Conservation (phyloP, 2,888 invertebrate species). For the Homarus gammarus region DNA sequence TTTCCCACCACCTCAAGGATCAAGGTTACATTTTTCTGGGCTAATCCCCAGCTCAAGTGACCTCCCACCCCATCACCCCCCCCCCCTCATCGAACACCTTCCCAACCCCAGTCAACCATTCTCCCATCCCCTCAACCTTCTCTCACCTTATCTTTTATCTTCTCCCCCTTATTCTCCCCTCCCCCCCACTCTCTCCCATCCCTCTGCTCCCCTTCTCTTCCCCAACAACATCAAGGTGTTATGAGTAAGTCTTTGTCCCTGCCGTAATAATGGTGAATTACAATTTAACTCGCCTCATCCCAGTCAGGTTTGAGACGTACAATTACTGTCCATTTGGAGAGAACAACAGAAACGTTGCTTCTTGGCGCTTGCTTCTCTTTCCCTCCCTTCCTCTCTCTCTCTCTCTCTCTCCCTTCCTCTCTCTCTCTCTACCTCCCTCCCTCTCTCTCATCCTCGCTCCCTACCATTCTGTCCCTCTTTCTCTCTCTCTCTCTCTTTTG, state of each 20-base stretch:
- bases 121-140: not conserved
- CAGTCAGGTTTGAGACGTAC: not conserved
- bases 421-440: not conserved
- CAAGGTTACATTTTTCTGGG: not conserved
- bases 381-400: not conserved
- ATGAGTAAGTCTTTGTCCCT: not conserved
- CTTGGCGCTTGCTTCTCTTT: no score
- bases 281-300: not conserved
- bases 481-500: no score
- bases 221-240: not conserved
- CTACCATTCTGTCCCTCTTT: not conserved
- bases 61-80: not conserved
- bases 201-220: not conserved
- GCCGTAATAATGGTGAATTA: not conserved
- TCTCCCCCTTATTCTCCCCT: not conserved
- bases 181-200: not conserved
- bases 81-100: not conserved
- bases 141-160: not conserved
- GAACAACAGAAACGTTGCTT: not conserved
- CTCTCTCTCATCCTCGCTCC: slow-evolving; percentile 9
- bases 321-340: not conserved
- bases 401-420: not conserved
- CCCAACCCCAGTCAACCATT: no score
- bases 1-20: not conserved
- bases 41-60: no score